Evolutionary conservation across 2,888 invertebrate genomes (phyloP).

Genomic region (Pegoplata infirma): DNA sequence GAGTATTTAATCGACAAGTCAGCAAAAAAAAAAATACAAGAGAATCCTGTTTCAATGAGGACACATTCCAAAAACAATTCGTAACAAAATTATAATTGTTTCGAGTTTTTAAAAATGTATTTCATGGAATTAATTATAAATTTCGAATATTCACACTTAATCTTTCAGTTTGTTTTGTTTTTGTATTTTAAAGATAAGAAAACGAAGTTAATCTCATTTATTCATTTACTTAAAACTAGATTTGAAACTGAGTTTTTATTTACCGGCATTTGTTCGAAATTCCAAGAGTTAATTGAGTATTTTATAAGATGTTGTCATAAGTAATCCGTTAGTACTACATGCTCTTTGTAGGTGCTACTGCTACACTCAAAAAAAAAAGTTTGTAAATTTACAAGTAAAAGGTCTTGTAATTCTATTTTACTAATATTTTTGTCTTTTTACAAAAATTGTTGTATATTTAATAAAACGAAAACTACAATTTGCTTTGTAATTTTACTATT

Average conservation of each 20-base stretch:
- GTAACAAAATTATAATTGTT: neutral
- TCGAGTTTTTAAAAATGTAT: neutral
- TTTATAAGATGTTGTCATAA: neutral
- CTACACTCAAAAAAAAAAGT: too few relatives aligned
- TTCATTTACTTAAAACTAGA: neutral
- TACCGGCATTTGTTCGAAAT: slow-evolving; percentile 30
- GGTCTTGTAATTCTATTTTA: too few relatives aligned
- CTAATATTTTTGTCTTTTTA: too few relatives aligned
- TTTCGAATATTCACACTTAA: too few relatives aligned
- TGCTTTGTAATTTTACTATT: too few relatives aligned
- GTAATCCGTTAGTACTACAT: slow-evolving; percentile 4
- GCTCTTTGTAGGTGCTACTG: slow-evolving; percentile 21
- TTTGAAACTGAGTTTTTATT: neutral
- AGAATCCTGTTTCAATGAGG: neutral
- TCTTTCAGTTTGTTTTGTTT: too few relatives aligned
- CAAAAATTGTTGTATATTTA: too few relatives aligned
- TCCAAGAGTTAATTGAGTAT: slow-evolving; percentile 27
- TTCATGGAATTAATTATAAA: too few relatives aligned
- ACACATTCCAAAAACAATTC: neutral
- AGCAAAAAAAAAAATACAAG: neutral
- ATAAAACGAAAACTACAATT: too few relatives aligned
- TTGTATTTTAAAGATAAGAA: too few relatives aligned
- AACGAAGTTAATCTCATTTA: neutral
- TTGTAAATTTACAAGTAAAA: too few relatives aligned
- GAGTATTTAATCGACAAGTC: neutral